Conservation (phyloP, 2,888 invertebrate species). For the Plusia festucae region DNA sequence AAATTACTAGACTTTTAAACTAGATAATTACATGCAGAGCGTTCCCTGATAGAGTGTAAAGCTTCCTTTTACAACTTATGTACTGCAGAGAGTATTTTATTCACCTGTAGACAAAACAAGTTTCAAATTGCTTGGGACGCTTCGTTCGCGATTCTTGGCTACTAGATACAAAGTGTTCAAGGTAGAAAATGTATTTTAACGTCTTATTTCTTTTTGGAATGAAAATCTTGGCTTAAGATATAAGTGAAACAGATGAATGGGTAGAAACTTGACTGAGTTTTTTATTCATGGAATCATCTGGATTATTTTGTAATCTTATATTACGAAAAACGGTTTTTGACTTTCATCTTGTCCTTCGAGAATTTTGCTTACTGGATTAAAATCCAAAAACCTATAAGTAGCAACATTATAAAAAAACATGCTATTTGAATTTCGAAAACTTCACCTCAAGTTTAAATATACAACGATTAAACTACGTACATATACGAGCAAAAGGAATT, state of each 20-base stretch:
- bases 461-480: not conserved
- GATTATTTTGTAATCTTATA: too few species aligned
- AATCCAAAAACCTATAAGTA: not conserved
- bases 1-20: conserved; percentile 26
- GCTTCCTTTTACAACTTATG: conserved; percentile 29
- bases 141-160: conserved; percentile 30
- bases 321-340: not conserved
- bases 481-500: not conserved
- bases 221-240: conserved; percentile 31
- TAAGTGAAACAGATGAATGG: conserved; percentile 7
- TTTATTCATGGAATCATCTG: too few species aligned
- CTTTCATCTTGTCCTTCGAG: not conserved
- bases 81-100: conserved; percentile 51
- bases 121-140: conserved; percentile 44
- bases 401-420: not conserved
- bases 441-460: not conserved
- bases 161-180: conserved; percentile 34
- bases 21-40: conserved; percentile 49
- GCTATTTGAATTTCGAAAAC: not conserved
- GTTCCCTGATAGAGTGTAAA: conserved; percentile 21
- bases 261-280: not conserved
- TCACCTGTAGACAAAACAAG: conserved; percentile 36
- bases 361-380: not conserved
- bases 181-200: conserved; percentile 40
- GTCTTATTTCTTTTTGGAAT: conserved; percentile 31